These are phyloP conservation scores for Brachyalestes nurse DNA, from an alignment of 2,797 vertebrate species.

Conservation along the genomic window DNA sequence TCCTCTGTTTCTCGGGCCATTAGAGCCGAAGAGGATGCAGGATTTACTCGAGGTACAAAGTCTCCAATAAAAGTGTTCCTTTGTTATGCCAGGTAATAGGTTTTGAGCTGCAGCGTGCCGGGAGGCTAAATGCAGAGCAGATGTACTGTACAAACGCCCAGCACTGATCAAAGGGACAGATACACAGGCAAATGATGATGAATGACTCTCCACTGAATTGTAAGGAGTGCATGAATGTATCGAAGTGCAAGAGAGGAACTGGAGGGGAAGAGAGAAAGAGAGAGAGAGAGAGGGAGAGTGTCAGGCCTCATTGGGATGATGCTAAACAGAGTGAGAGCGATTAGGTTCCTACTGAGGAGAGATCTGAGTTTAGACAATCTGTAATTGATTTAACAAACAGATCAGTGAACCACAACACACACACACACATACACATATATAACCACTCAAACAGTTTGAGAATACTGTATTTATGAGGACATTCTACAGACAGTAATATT, in stretches of 20 bases:
- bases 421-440: slow-evolving; percentile 29
- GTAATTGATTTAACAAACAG: slow-evolving; percentile 78
- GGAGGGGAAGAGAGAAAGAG: slow-evolving; percentile 54
- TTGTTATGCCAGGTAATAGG: slow-evolving; percentile 89
- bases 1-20: slow-evolving; percentile 65
- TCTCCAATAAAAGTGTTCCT: slow-evolving; percentile 80
- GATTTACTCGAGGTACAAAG: slow-evolving; percentile 74
- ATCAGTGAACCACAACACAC: slow-evolving; percentile 68
- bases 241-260: slow-evolving; percentile 78
- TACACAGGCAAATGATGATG: slow-evolving; percentile 98
- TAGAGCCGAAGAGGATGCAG: slow-evolving; percentile 72
- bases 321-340: slow-evolving; percentile 76
- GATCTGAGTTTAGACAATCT: slow-evolving; percentile 75
- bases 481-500: not conserved
- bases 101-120: slow-evolving; percentile 92
- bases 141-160: slow-evolving; percentile 97
- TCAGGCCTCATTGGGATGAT: slow-evolving; percentile 84
- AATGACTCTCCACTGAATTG: slow-evolving; percentile 94
- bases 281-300: slow-evolving; percentile 77
- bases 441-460: slow-evolving; percentile 31
- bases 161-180: slow-evolving; percentile 99
- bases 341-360: slow-evolving; percentile 69
- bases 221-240: slow-evolving; percentile 94
- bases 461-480: no score
- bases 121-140: slow-evolving; percentile 98